These are phyloP conservation scores for Anguilla megastoma DNA, from an alignment of 2,797 vertebrate species.

Conservation along the genomic window DNA sequence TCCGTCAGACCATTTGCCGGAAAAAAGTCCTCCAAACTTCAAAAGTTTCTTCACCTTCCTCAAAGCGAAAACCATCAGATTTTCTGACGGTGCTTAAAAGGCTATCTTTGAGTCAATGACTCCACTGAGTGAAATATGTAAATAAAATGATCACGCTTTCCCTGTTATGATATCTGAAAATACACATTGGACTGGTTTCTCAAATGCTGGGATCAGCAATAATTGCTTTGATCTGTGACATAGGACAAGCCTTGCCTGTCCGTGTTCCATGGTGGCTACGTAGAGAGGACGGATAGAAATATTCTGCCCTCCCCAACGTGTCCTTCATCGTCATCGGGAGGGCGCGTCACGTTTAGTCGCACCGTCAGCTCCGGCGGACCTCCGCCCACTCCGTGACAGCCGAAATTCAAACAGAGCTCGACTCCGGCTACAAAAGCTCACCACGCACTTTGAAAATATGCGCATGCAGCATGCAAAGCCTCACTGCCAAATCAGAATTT, in stretches of 20 bases:
- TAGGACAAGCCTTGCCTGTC: constrained; percentile 26
- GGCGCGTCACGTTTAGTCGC: constrained; percentile 46
- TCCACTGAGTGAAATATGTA: not conserved
- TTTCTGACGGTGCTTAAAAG: too few relatives aligned
- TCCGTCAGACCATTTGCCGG: too few relatives aligned
- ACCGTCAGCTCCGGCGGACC: constrained; percentile 50
- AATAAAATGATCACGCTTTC: constrained; percentile 31
- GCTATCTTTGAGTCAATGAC: not conserved
- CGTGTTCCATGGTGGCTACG: constrained; percentile 27
- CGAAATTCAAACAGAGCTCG: constrained; percentile 54
- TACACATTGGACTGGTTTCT: constrained; percentile 17
- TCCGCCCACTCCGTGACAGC: constrained; percentile 55
- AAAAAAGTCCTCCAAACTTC: too few relatives aligned
- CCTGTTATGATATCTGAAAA: constrained; percentile 29
- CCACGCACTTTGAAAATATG: constrained; percentile 60
- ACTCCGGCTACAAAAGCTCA: constrained; percentile 57
- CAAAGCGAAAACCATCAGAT: too few relatives aligned
- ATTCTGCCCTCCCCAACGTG: not conserved
- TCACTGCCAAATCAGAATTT: constrained; percentile 54
- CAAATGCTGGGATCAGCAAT: constrained; percentile 27
- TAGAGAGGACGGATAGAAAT: not conserved
- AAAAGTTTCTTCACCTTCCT: too few relatives aligned
- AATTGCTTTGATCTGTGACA: constrained; percentile 19
- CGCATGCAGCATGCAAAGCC: constrained; percentile 57
- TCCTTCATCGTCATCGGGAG: constrained; percentile 37